phyloP scores from a whole-genome alignment of 1,140 invertebrate genomes.

The Tetramorium simillimum region DNA sequence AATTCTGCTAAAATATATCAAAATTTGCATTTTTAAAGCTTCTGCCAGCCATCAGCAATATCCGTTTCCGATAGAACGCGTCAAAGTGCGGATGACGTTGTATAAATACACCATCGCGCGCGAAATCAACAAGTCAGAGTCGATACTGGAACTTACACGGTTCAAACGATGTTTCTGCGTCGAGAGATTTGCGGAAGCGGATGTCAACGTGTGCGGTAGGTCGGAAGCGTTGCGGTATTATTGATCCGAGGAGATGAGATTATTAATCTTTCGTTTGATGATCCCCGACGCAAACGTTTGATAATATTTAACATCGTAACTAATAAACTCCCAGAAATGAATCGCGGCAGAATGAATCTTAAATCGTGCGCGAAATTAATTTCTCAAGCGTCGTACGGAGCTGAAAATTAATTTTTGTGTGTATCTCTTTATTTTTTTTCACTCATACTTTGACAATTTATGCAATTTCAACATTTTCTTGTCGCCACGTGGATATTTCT shows the following conservation, averaged over 20 bases:
- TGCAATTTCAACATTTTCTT: background rate
- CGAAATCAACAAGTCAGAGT: slow-evolving; percentile 58
- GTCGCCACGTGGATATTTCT: background rate
- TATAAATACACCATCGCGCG: slow-evolving; percentile 19
- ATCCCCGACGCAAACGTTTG: background rate
- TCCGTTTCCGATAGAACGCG: slow-evolving; percentile 39
- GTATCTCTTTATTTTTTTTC: background rate
- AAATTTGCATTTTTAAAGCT: slow-evolving; percentile 29
- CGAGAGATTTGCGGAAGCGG: slow-evolving; percentile 22
- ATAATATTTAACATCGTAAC: slow-evolving; percentile 23
- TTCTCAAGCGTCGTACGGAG: background rate
- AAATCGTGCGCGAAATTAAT: background rate
- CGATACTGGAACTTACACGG: slow-evolving; percentile 35
- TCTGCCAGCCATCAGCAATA: background rate
- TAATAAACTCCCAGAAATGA: slow-evolving; percentile 20
- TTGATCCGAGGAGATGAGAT: slow-evolving; percentile 43
- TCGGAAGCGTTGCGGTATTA: slow-evolving; percentile 20
- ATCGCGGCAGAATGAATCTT: background rate
- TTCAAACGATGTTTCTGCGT: slow-evolving; percentile 16
- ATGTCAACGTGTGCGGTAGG: slow-evolving; percentile 14
- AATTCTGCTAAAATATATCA: background rate
- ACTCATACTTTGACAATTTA: background rate
- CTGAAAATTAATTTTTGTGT: background rate
- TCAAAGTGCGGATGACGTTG: slow-evolving; percentile 44
- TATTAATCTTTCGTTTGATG: slow-evolving; percentile 29